These are phyloP conservation scores for Ia io DNA, from an alignment of 2,113 vertebrate species.

Conservation along the genomic window DNA sequence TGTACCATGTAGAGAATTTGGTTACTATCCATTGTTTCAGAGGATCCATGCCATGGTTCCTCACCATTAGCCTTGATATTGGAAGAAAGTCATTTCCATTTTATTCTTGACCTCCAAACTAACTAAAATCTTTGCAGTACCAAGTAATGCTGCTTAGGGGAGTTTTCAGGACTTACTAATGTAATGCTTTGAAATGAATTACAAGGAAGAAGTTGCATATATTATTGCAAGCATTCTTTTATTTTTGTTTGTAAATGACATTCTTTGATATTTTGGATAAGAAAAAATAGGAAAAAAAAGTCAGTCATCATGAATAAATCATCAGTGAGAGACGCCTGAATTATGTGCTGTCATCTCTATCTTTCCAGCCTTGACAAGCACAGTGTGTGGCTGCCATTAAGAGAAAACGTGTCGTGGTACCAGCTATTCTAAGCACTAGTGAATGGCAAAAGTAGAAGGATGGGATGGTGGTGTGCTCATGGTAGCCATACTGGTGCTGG, in stretches of 20 bases:
- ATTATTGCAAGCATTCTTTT: constrained; percentile 41
- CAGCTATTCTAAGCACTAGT: constrained; percentile 13
- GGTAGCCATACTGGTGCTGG: background rate
- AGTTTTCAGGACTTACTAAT: constrained; percentile 56
- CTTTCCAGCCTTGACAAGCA: constrained; percentile 55
- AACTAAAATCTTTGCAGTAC: constrained; percentile 46
- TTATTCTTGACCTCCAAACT: constrained; percentile 70
- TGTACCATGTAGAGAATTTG: constrained; percentile 66
- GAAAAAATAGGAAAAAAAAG: constrained; percentile 41
- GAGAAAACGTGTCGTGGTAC: constrained; percentile 29
- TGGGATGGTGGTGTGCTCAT: background rate
- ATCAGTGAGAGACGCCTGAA: constrained; percentile 50
- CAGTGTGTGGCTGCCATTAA: constrained; percentile 57
- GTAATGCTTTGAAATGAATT: constrained; percentile 53
- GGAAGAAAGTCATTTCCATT: constrained; percentile 65
- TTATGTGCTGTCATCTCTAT: constrained; percentile 52
- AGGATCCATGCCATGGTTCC: constrained; percentile 68
- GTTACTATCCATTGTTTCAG: constrained; percentile 61
- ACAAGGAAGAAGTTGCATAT: constrained; percentile 8
- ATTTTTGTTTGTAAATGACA: constrained; percentile 67
- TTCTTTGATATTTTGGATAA: constrained; percentile 66
- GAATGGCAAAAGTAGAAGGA: background rate
- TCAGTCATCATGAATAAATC: constrained; percentile 61
- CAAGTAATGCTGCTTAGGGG: constrained; percentile 17
- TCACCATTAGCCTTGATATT: constrained; percentile 71